These are phyloP conservation scores for Aepyceros melampus DNA, from an alignment of 2,113 vertebrate species.

Conservation along the genomic window DNA sequence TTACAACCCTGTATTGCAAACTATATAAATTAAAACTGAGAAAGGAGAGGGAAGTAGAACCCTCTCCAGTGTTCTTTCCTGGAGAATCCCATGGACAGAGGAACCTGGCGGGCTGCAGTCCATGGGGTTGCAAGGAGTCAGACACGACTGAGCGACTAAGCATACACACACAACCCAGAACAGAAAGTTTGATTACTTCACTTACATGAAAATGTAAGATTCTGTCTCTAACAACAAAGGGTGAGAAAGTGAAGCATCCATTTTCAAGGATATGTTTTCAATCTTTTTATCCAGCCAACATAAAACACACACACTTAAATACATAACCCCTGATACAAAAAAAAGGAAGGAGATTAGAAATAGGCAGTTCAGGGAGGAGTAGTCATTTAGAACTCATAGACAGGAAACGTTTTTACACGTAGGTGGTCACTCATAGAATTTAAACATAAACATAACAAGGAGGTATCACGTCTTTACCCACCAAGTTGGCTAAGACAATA, in stretches of 20 bases:
- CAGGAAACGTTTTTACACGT: background rate
- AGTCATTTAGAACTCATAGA: background rate
- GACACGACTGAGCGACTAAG: rapidly evolving
- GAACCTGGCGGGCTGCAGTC: background rate
- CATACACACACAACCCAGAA: background rate
- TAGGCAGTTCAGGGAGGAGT: background rate
- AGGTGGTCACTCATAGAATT: background rate
- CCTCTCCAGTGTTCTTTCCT: rapidly evolving
- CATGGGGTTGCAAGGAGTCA: rapidly evolving
- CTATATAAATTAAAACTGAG: background rate
- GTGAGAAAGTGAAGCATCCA: background rate
- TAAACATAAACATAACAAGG: background rate
- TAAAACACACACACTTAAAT: background rate
- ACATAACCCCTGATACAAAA: background rate
- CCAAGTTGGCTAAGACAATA: background rate
- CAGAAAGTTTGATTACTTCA: background rate
- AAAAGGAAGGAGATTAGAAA: background rate
- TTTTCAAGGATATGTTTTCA: background rate
- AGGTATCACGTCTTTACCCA: background rate
- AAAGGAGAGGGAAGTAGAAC: background rate
- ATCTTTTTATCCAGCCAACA: background rate
- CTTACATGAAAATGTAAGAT: background rate
- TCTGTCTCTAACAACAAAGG: too few relatives aligned
- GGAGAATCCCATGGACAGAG: background rate
- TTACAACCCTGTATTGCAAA: background rate